phyloP scores from a whole-genome alignment of 2,113 vertebrate species.

The Leiothrix lutea region DNA sequence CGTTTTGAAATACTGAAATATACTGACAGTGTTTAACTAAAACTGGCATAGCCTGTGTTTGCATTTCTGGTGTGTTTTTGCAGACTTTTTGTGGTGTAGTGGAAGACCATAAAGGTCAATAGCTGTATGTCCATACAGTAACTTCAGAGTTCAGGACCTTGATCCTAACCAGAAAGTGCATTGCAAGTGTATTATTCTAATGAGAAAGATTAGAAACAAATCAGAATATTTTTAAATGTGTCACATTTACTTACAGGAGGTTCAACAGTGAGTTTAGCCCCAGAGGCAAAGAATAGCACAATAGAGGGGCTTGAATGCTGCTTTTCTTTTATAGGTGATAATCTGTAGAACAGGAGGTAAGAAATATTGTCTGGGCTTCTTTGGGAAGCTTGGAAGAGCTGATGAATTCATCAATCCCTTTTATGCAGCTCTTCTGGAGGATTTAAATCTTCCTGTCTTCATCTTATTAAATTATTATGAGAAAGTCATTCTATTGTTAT shows the following conservation, averaged over 20 bases:
- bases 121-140: neutral
- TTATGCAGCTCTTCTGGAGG: neutral
- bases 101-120: neutral
- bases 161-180: neutral
- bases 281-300: neutral
- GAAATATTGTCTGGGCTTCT: neutral
- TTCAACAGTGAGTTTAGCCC: neutral
- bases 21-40: neutral
- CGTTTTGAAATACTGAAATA: neutral
- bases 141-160: neutral
- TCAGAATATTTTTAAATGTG: neutral
- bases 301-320: neutral
- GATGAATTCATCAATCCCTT: constrained; percentile 31
- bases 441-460: constrained; percentile 55
- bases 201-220: neutral
- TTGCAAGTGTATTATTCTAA: neutral
- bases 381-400: constrained; percentile 1
- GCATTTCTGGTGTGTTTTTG: neutral
- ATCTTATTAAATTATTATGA: constrained; percentile 44
- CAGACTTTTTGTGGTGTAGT: neutral
- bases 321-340: neutral
- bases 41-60: neutral
- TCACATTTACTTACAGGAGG: neutral
- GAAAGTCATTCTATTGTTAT: constrained; percentile 43
- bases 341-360: neutral